Evolutionary conservation across 1,140 invertebrate species (phyloP), one percentile per base, ranked within the genome.

Genomic region (Sitophilus oryzae): DNA sequence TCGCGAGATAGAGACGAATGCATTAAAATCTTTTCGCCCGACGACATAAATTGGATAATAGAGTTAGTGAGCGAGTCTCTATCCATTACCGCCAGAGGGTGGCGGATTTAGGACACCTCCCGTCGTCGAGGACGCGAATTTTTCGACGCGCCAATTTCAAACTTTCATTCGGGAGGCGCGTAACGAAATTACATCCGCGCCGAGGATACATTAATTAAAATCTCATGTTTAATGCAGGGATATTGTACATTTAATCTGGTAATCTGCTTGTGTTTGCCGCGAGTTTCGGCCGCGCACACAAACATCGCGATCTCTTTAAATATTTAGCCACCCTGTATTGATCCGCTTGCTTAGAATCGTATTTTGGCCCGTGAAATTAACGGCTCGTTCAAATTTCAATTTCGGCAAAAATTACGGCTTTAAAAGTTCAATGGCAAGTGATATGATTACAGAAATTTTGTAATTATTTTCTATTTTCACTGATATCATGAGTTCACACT

Each of bases 121-220:
- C n/a, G n/a, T n/a, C n/a, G n/a, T n/a, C n/a, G n/a, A n/a, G n/a
- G n/a, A n/a, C n/a, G 54, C 25, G 25, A 30, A 30, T 30, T 5
- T 11, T 30, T 30, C 5, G 11, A 6, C 11, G 5, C 11, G 25
- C 11, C 25, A 30, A 30, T 5, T 30, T 30, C 45, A 58, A 62
- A 66, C 62, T 64, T 62, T 59, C 63, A 65, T 66, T 65, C 65
- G 59, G 55, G 58, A 58, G 58, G 14, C 38, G 47, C 44, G 47
- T 67, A 67, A 67, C 62, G 53, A 56, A 53, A 65, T 67, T 67
- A 67, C 57, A 48, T 58, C 59, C 52, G 58, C 59, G 50, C 53
- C 58, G 64, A 58, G 66, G 66, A 67, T 68, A 64, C 66, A 68
- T 68, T 68, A 68, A 68, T 68, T 68, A 68, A 68, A 66, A 65